phyloP scores from a whole-genome alignment of 2,888 invertebrate species.

The Kryphioiulus occultus region DNA sequence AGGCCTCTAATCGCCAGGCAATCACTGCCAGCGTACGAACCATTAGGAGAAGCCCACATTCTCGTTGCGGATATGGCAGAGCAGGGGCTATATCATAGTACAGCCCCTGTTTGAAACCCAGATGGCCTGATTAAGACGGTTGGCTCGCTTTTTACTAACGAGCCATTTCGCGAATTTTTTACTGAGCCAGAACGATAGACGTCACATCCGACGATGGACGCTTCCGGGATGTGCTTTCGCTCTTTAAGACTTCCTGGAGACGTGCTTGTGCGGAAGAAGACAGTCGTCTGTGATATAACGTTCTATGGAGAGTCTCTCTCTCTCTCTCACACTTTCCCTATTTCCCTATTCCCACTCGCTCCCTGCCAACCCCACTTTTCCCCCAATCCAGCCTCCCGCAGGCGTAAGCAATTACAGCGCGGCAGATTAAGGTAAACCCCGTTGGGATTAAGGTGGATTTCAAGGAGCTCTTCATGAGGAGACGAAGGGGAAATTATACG shows the following conservation, averaged over 20 bases:
- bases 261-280: constrained; percentile 30
- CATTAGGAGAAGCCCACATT: too few species aligned
- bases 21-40: too few species aligned
- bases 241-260: constrained; percentile 25
- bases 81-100: too few species aligned
- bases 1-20: too few species aligned
- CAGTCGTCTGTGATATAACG: constrained; percentile 3
- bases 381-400: neutral
- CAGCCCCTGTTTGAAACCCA: too few species aligned
- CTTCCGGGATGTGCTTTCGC: constrained; percentile 17
- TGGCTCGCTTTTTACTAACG: too few species aligned
- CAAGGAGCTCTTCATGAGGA: constrained; percentile 35
- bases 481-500: constrained; percentile 35
- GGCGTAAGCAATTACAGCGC: constrained; percentile 26
- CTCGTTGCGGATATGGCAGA: too few species aligned
- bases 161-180: too few species aligned
- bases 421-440: constrained; percentile 35
- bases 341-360: neutral
- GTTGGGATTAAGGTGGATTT: constrained; percentile 30
- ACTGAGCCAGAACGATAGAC: too few species aligned
- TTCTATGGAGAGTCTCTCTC: neutral
- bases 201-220: constrained; percentile 10
- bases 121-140: too few species aligned
- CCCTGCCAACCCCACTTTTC: neutral
- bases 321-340: constrained; percentile 1